Percentiles rank a stretch among this genome's conserved stretches.
Evolutionary conservation across 2,888 invertebrate genomes (phyloP).

Genomic region (Chesias legatella): DNA sequence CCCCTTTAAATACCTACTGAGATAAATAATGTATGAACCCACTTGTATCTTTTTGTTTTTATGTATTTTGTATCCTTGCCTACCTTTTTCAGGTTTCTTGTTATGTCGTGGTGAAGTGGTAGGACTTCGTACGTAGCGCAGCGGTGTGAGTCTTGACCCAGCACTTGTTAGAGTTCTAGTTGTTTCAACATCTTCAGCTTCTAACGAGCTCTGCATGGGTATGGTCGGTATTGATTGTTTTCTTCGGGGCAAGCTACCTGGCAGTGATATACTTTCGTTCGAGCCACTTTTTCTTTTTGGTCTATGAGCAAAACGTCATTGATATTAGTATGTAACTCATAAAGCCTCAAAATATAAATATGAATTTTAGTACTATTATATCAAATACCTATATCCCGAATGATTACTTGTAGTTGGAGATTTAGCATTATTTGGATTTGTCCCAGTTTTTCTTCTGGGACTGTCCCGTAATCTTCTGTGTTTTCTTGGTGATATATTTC

Average conservation of each 20-base stretch:
- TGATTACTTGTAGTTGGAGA: conserved; percentile 75
- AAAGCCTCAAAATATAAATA: neutral
- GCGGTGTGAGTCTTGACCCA: conserved; percentile 69
- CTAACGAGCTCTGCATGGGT: conserved; percentile 69
- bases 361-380: neutral
- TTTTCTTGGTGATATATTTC: conserved; percentile 80
- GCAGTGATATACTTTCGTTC: conserved; percentile 83
- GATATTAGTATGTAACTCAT: neutral
- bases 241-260: conserved; percentile 82
- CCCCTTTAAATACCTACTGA: no score
- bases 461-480: conserved; percentile 83
- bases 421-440: conserved; percentile 74
- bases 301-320: conserved; percentile 37
- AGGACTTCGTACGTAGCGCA: conserved; percentile 67
- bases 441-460: conserved; percentile 83
- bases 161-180: conserved; percentile 71
- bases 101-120: conserved; percentile 78
- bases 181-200: conserved; percentile 75
- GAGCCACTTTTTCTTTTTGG: conserved; percentile 75
- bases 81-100: conserved; percentile 66
- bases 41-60: no score
- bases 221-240: conserved; percentile 79
- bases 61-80: no score
- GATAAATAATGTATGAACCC: no score
- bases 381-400: conserved; percentile 62